These are phyloP conservation scores for Otocyon megalotis DNA, from an alignment of 2,113 vertebrate genomes.

Conservation along the genomic window DNA sequence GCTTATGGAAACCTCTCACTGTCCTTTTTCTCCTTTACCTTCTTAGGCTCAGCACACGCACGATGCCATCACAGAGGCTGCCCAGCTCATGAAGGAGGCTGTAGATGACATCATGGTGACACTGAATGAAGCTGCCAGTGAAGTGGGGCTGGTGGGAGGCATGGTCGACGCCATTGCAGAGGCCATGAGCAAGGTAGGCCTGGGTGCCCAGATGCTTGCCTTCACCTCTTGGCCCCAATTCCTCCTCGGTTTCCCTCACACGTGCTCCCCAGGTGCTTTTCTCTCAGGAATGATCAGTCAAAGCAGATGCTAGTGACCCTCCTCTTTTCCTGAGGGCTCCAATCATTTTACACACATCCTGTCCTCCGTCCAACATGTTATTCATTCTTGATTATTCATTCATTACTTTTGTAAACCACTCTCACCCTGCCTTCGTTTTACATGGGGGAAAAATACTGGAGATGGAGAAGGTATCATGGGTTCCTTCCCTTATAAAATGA, in stretches of 20 bases:
- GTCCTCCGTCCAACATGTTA: fast-evolving
- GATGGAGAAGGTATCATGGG: background rate
- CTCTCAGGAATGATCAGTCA: background rate
- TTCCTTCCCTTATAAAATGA: background rate
- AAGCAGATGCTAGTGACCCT: background rate
- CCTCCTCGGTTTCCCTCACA: background rate
- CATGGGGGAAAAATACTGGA: background rate
- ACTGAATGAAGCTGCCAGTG: slow-evolving; percentile 97
- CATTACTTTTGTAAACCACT: background rate
- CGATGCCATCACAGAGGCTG: slow-evolving; percentile 95
- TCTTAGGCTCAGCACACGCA: slow-evolving; percentile 96
- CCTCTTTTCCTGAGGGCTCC: background rate
- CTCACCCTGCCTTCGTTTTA: background rate
- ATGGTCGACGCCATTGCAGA: slow-evolving; percentile 98
- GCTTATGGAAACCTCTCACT: background rate
- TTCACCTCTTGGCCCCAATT: background rate
- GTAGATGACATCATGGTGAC: slow-evolving; percentile 99
- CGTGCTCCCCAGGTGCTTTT: background rate
- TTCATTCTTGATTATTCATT: background rate
- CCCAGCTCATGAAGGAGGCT: slow-evolving; percentile 98
- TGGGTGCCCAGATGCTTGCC: fast-evolving
- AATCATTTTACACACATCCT: background rate
- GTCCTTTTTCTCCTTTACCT: background rate
- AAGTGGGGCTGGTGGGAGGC: slow-evolving; percentile 97
- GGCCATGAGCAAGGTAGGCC: slow-evolving; percentile 95